Evolutionary conservation across 2,888 invertebrate species (phyloP).

Genomic region (Rhamnusium bicolor): DNA sequence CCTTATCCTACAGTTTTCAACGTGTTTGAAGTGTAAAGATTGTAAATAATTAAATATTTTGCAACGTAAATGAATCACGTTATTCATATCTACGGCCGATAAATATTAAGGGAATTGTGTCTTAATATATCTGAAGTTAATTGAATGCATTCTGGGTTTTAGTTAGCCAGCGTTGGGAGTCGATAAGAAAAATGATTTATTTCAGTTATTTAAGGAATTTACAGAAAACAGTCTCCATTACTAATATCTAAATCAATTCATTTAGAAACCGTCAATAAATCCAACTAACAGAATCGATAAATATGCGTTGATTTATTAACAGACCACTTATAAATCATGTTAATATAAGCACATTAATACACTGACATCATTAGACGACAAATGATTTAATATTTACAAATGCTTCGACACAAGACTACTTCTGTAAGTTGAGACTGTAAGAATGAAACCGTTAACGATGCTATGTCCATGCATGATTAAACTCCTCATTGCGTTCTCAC

Average conservation of each 20-base stretch:
- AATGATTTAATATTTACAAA: slow-evolving; percentile 61
- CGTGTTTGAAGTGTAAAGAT: not conserved
- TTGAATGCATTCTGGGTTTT: slow-evolving; percentile 35
- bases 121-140: slow-evolving; percentile 25
- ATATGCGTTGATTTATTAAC: slow-evolving; percentile 61
- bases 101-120: slow-evolving; percentile 24
- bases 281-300: slow-evolving; percentile 56
- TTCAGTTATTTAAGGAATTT: slow-evolving; percentile 46
- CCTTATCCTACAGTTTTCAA: not conserved
- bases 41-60: slow-evolving; percentile 16
- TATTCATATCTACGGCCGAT: slow-evolving; percentile 27
- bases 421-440: not conserved
- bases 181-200: slow-evolving; percentile 49
- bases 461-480: slow-evolving; percentile 63
- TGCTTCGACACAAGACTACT: slow-evolving; percentile 51
- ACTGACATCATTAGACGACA: slow-evolving; percentile 61
- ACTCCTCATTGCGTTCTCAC: slow-evolving; percentile 64
- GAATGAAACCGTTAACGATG: slow-evolving; percentile 58
- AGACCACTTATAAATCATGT: slow-evolving; percentile 60
- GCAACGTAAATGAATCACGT: slow-evolving; percentile 19
- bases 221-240: slow-evolving; percentile 51
- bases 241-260: slow-evolving; percentile 52
- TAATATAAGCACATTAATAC: slow-evolving; percentile 60
- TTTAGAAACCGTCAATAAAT: slow-evolving; percentile 57
- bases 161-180: slow-evolving; percentile 15